Evolutionary conservation across 2,797 vertebrate genomes (phyloP).

Genomic region (Coregonus suidteri): DNA sequence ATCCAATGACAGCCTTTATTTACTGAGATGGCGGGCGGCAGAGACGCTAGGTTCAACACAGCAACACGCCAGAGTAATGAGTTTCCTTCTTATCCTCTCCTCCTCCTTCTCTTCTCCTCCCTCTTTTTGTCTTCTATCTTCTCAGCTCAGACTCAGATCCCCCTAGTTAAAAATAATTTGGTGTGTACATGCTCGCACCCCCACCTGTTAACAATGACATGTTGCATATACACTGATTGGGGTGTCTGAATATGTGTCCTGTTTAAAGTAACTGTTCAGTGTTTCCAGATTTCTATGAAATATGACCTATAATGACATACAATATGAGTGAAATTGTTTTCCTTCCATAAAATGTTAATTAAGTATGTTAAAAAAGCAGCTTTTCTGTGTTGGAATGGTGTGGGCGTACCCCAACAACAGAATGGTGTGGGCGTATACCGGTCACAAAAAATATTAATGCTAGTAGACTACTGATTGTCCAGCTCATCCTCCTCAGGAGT

Average conservation of each 20-base stretch:
- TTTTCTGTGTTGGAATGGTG: too few relatives aligned
- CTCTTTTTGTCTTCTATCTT: constrained; percentile 9
- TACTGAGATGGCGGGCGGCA: constrained; percentile 37
- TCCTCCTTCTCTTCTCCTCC: not conserved
- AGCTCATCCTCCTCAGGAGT: too few relatives aligned
- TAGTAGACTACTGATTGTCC: too few relatives aligned
- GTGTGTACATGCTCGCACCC: not conserved
- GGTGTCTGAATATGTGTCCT: constrained; percentile 31
- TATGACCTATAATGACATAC: too few relatives aligned
- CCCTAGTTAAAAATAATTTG: not conserved
- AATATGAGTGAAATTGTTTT: too few relatives aligned
- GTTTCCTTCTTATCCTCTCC: constrained; percentile 28
- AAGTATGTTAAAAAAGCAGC: too few relatives aligned
- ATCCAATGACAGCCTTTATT: constrained; percentile 63
- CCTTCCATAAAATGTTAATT: too few relatives aligned
- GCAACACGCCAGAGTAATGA: constrained; percentile 1
- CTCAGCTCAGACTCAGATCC: not conserved
- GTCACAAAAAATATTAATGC: too few relatives aligned
- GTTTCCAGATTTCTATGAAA: too few relatives aligned
- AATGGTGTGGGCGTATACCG: too few relatives aligned
- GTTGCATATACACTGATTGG: not conserved
- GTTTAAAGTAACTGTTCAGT: not conserved
- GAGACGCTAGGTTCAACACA: constrained; percentile 69
- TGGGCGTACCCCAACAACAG: too few relatives aligned
- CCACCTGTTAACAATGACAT: constrained; percentile 7